These are phyloP conservation scores for Callospermophilus lateralis DNA, from an alignment of 2,113 vertebrate genomes.

Conservation along the genomic window DNA sequence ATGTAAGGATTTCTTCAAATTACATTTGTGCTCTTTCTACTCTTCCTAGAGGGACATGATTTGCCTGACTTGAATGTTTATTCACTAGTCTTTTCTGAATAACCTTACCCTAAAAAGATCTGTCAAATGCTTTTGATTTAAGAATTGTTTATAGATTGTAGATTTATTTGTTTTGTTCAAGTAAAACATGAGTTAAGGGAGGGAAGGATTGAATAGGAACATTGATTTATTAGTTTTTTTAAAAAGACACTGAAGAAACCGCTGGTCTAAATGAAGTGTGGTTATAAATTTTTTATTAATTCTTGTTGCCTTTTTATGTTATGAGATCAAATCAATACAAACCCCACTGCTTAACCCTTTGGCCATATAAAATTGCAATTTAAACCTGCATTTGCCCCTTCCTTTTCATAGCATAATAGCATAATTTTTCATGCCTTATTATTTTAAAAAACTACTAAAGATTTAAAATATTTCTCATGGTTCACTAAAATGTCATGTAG, in stretches of 20 bases:
- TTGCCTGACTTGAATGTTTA: slow-evolving; percentile 85
- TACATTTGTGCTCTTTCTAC: slow-evolving; percentile 84
- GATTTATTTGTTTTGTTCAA: slow-evolving; percentile 86
- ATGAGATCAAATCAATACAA: slow-evolving; percentile 86
- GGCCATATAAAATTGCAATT: slow-evolving; percentile 77
- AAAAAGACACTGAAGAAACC: slow-evolving; percentile 84
- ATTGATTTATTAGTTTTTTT: slow-evolving; percentile 89
- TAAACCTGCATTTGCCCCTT: slow-evolving; percentile 58
- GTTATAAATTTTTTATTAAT: slow-evolving; percentile 89
- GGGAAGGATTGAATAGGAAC: slow-evolving; percentile 81
- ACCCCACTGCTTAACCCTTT: slow-evolving; percentile 81
- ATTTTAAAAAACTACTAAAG: slow-evolving; percentile 52
- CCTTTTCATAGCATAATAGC: slow-evolving; percentile 76
- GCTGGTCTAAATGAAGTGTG: slow-evolving; percentile 85
- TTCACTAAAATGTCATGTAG: background rate
- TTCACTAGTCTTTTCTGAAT: slow-evolving; percentile 82
- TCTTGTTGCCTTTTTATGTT: slow-evolving; percentile 87
- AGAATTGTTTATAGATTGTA: slow-evolving; percentile 83
- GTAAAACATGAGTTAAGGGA: slow-evolving; percentile 83
- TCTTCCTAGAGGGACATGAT: slow-evolving; percentile 74
- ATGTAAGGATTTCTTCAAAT: slow-evolving; percentile 91
- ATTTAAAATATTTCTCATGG: background rate
- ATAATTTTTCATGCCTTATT: slow-evolving; percentile 76
- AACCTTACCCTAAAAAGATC: slow-evolving; percentile 83
- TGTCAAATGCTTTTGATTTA: slow-evolving; percentile 85